Percentiles rank a stretch among this genome's conserved stretches.
Conservation (phyloP, 92 coral and sea anemone genomes). For the Heliopora coerulea region DNA sequence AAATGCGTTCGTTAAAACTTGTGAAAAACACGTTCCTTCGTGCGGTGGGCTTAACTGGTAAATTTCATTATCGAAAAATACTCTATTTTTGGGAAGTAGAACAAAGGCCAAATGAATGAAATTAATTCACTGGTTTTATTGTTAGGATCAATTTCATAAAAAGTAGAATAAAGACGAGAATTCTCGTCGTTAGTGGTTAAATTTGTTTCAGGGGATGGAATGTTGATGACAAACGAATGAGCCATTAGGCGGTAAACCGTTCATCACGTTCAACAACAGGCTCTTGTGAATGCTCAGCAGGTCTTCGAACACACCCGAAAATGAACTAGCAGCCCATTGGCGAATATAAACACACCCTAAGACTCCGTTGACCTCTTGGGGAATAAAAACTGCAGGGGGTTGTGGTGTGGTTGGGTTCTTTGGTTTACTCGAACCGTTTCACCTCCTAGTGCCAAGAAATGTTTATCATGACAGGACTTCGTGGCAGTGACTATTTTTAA, state of each 20-base stretch:
- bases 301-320: conserved; percentile 24
- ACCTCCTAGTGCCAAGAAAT: too few species aligned
- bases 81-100: too few species aligned
- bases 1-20: too few species aligned
- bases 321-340: conserved; percentile 37
- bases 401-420: too few species aligned
- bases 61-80: too few species aligned
- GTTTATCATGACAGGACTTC: conserved; percentile 33
- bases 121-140: too few species aligned
- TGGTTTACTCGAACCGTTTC: background rate
- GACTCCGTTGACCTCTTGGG: conserved; percentile 42
- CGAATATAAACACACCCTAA: conserved; percentile 35
- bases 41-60: too few species aligned
- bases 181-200: background rate
- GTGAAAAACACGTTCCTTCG: too few species aligned
- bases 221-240: conserved; percentile 36
- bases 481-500: conserved; percentile 7
- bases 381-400: conserved; percentile 15
- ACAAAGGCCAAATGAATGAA: too few species aligned
- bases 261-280: conserved; percentile 22
- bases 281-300: conserved; percentile 32
- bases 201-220: conserved; percentile 5
- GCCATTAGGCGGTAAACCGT: conserved; percentile 27
- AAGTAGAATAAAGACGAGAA: background rate
- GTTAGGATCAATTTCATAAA: too few species aligned